Evolutionary conservation across 2,888 invertebrate species (phyloP), one percentile per base, ranked within the genome.

Genomic region (Acrobasis suavella): DNA sequence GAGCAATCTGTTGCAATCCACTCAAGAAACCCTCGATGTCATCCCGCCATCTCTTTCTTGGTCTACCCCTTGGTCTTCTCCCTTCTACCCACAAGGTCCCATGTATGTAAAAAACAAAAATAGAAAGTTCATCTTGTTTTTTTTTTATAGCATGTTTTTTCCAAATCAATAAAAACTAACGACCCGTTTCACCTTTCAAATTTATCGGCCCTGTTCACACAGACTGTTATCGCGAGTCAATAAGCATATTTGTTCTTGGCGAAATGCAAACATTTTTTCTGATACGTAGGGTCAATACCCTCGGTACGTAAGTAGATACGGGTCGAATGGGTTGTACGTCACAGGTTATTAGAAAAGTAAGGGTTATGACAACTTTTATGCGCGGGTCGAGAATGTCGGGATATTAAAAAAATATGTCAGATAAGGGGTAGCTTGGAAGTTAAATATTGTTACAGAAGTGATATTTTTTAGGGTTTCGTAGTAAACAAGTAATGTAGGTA

Each of bases 211-310:
- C 42, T 22, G 56, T 17, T 42, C 56, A 56, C 56, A 56, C 56
- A 46, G 17, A 39, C 46, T 42, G 17, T 56, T 63, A 63, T 67
- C 66, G 64, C 61, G 63, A 75, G 70, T 69, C 67, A 72, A 69
- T 73, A 75, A 71, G 66, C 67, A 70, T 80, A 72, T 77, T 75
- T 75, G 74, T 70, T 68, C 65, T 62, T 65, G 65, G 65, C 63
- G 64, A 69, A 66, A 70, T 67, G 71, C 75, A 81, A 77, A 77
- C 77, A 80, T 67, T 75, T 77, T 82, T 82, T 83, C 54, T 80
- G 76, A 84, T 82, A 81, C 67, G 56, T 46, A 56, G 69, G 87
- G 83, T 86, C 84, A 83, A 84, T 80, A 79, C 69, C 81, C 59
- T 65, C 69, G 72, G 74, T 72, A 72, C 78, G 77, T n/a, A n/a